phyloP scores from a whole-genome alignment of 2,888 invertebrate genomes.

The Agelastica alni region DNA sequence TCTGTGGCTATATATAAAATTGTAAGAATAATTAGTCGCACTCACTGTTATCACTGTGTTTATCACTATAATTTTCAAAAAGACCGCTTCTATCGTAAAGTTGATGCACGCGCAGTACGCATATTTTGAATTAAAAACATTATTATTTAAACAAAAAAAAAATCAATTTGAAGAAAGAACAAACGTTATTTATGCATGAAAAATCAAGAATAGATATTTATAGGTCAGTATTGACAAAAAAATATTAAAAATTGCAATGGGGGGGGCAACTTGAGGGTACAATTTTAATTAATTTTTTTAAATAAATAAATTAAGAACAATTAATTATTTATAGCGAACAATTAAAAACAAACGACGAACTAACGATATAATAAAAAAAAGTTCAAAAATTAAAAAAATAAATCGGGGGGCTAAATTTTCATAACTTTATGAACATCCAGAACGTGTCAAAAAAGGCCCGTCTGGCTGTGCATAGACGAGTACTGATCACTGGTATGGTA shows the following conservation, averaged over 20 bases:
- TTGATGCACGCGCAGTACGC: neutral
- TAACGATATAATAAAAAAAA: neutral
- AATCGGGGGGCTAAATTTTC: neutral
- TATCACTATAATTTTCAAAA: too few relatives aligned
- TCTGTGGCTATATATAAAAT: too few relatives aligned
- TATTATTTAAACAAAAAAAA: neutral
- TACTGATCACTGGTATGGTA: too few relatives aligned
- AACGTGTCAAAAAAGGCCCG: too few relatives aligned
- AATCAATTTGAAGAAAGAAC: neutral
- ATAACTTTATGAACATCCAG: too few relatives aligned
- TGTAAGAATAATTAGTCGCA: too few relatives aligned
- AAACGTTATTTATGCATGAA: neutral
- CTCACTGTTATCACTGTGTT: too few relatives aligned
- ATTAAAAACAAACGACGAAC: neutral
- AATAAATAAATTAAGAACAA: neutral
- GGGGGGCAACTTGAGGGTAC: neutral
- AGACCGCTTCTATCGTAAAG: too few relatives aligned
- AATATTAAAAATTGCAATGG: neutral
- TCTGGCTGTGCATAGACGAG: too few relatives aligned
- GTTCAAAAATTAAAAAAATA: neutral
- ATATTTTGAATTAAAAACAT: neutral
- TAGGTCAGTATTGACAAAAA: neutral
- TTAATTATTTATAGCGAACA: neutral
- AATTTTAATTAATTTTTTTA: neutral
- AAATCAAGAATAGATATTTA: neutral